Evolutionary conservation across 2,113 vertebrate species (phyloP).

Genomic region (Drymodes brunneopygia): DNA sequence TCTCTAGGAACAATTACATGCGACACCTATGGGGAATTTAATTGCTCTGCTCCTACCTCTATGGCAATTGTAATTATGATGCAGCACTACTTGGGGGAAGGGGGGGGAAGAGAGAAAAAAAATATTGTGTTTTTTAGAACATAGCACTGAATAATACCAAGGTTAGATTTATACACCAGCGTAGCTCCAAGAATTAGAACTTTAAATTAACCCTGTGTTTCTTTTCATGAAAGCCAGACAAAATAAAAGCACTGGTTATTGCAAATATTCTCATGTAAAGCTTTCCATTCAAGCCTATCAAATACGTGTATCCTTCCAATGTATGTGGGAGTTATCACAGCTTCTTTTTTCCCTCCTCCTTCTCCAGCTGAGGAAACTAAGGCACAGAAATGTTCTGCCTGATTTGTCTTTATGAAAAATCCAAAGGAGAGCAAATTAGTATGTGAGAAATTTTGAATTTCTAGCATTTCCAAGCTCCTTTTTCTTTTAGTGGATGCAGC

Average conservation of each 20-base stretch:
- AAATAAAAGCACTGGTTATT: constrained; percentile 6
- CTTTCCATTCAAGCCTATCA: neutral
- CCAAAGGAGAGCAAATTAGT: constrained; percentile 35
- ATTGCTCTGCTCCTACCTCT: constrained; percentile 74
- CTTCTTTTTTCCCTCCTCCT: constrained; percentile 1
- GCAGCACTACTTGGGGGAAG: constrained; percentile 32
- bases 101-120: neutral
- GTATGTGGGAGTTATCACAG: constrained; percentile 34
- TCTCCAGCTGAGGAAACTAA: constrained; percentile 61
- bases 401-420: constrained; percentile 49
- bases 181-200: constrained; percentile 31
- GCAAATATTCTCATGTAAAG: constrained; percentile 25
- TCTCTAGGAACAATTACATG: constrained; percentile 72
- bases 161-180: constrained; percentile 45
- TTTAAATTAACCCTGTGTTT: constrained; percentile 30
- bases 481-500: neutral
- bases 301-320: neutral
- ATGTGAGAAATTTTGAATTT: constrained; percentile 40
- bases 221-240: constrained; percentile 1
- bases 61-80: constrained; percentile 72
- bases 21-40: constrained; percentile 76
- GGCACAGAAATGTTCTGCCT: constrained; percentile 21
- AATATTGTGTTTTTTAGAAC: constrained; percentile 50
- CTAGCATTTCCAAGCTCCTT: constrained; percentile 32
- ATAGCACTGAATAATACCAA: constrained; percentile 58